Base-by-base conservation (phyloP, 2,113 vertebrate species). In the Macquaria ambigua region DNA sequence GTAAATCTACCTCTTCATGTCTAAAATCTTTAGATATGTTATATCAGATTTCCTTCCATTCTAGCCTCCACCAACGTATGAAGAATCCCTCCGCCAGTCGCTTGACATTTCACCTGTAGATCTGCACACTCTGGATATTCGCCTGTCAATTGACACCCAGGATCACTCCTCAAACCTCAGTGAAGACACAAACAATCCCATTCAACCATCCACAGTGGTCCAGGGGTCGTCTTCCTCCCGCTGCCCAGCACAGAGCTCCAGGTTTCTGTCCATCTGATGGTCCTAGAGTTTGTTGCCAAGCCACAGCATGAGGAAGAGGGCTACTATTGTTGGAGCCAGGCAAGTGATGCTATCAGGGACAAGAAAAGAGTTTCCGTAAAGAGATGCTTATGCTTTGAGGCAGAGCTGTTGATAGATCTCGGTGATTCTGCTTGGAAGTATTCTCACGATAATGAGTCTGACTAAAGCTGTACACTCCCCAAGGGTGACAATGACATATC, bases 1-100 rank as follows among this genome's bases (percentile, higher is more conserved):
- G 15, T 10, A 41, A 41, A 73, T 5, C 8, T 28, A n/a, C 28
- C 28, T 10, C 2, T 21, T 12, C 20, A 12, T 61, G 23, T 58
- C 11, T 73, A 18, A 16, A 18, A 18, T 12, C 1, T 31, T 31
- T 31, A 31, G 28, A 31, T 31, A 31, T 31, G 28, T 31, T 31
- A 31, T 2, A 15, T 31, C 31, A 41, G 25, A 12, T 31, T 41
- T 73, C 0, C 12, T 68, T 78, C 41, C 12, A 6, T 66, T 88
- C 55, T 21, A 95, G 95, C 88, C 92, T 84, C 95, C 95, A 6
- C 96, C 95, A 69, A 90, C 94, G 4, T 95, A 95, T 0, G 93
- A 95, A n/a, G 95, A 95, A 8, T 93, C 93, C 53, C 61, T 95
- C 76, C 64, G 67, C 55, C 93, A 92, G 62, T 91, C 94, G 55